Base-by-base conservation (phyloP, 2,888 invertebrate genomes). In the Stenichneumon culpator region DNA sequence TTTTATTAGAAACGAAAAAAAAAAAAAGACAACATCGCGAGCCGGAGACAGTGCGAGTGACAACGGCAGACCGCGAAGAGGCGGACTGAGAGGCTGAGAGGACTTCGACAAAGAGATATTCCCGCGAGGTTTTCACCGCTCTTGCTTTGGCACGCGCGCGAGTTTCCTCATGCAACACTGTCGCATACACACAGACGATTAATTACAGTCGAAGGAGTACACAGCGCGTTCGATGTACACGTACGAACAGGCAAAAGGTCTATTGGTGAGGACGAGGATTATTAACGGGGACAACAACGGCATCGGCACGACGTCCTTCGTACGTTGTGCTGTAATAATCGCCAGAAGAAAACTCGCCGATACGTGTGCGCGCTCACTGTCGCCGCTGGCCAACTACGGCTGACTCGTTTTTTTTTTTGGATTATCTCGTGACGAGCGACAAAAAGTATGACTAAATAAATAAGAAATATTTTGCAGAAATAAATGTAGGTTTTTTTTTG, bases 111-210 rank as follows among this genome's bases (percentile, higher is more conserved):
- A 25, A 57, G 47, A 52, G 25, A 44, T 50, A 65, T 79, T 79
- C 60, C 70, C 82, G 74, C 79, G 69, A 79, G 75, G 74, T 72
- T 81, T 75, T 70, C 32, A 63, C 79, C 70, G 80, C 70, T 9
- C 39, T 39, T 25, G 68, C 57, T 19, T 47, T 50, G 4, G n/a
- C 14, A 63, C 72, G 60, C 79, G 65, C 69, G 69, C 57, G 50
- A 25, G n/a, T 60, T 14, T 54, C 16, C 74, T 19, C 74, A 67
- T 32, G 60, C n/a, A 54, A 28, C 47, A 63, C n/a, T 22, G 44
- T 25, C 52, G 63, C 9, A 19, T 63, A 32, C 22, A 44, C 28
- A 65, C 4, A 4, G 47, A 14, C 44, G 69, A 19, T 65, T 82
- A 54, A 57, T 70, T 32, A 70, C 19, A 54, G 44, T 68, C 28